Evolutionary conservation across 92 coral and sea anemone genomes (phyloP), one percentile per base, ranked within the genome.

Genomic region (Nematostella vectensis): DNA sequence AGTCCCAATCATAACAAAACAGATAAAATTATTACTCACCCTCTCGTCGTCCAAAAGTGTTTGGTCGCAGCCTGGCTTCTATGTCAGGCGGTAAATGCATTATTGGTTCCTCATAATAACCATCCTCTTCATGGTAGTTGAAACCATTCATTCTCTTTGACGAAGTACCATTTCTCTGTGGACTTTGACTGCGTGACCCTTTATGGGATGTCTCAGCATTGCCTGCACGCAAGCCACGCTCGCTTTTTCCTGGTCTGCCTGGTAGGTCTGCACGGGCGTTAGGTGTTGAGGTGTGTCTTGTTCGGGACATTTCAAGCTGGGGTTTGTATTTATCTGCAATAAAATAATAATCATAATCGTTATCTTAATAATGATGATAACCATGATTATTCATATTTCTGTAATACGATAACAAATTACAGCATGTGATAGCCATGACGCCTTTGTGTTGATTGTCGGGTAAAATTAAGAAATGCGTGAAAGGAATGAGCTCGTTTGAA

Each of bases 21-120:
- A n/a, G n/a, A n/a, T n/a, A n/a, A n/a, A n/a, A n/a, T n/a, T n/a
- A 33, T 33, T 24, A 55, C 61, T 63, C 37, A 49, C 58, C 59
- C 20, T 57, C 58, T 31, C 31, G 30, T 44, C 48, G 17, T 8
- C 20, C 48, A 51, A 48, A 15, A 69, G 70, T 61, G 65, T 65
- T 58, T 22, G 79, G 70, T 48, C 63, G 53, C 43, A 63, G 51
- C 1, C 67, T 52, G 13, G 55, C 12, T 22, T 55, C 63, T 29
- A 3, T 19, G 4, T 71, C 75, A 47, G 38, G 59, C 22, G 53
- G 59, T 29, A 55, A 73, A 27, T 68, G 77, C 21, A 51, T 31
- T 3, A 76, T 55, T 15, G 87, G 82, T 3, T 71, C 83, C 25
- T 74, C 79, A 17, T 51, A 65, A 47, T 65, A 71, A 2, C 83